Evolutionary conservation across 2,888 invertebrate genomes (phyloP).

Genomic region (Keiferia lycopersicella): DNA sequence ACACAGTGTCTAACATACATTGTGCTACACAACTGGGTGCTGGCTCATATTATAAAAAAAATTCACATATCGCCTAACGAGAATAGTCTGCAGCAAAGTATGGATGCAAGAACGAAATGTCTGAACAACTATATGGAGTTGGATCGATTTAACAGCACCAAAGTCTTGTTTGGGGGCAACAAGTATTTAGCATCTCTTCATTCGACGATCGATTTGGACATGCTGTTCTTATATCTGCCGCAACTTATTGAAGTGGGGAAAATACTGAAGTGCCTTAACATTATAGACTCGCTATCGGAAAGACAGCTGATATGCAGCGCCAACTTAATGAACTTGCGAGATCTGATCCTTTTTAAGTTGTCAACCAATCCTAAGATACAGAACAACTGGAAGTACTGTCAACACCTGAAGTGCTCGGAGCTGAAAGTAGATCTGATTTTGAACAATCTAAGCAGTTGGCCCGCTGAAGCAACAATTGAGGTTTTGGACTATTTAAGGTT

Average conservation of each 20-base stretch:
- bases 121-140: slow-evolving; percentile 83
- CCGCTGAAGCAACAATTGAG: slow-evolving; percentile 78
- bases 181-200: slow-evolving; percentile 82
- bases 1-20: slow-evolving; percentile 82
- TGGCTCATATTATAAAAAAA: slow-evolving; percentile 85
- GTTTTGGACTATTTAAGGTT: slow-evolving; percentile 76
- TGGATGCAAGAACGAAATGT: slow-evolving; percentile 81
- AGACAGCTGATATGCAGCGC: slow-evolving; percentile 72
- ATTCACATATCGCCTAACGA: slow-evolving; percentile 81
- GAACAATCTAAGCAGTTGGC: slow-evolving; percentile 79
- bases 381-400: slow-evolving; percentile 76
- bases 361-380: slow-evolving; percentile 74
- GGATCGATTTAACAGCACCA: slow-evolving; percentile 76
- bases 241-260: slow-evolving; percentile 66
- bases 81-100: slow-evolving; percentile 69
- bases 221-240: slow-evolving; percentile 77
- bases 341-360: slow-evolving; percentile 81
- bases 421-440: slow-evolving; percentile 76
- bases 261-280: slow-evolving; percentile 72
- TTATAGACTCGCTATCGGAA: slow-evolving; percentile 82
- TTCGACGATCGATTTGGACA: slow-evolving; percentile 75
- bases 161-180: slow-evolving; percentile 79
- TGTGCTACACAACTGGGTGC: slow-evolving; percentile 84
- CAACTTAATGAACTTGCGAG: slow-evolving; percentile 79
- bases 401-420: slow-evolving; percentile 74